Conservation (phyloP, 2,888 invertebrate genomes). For the Drosophila anceps region DNA sequence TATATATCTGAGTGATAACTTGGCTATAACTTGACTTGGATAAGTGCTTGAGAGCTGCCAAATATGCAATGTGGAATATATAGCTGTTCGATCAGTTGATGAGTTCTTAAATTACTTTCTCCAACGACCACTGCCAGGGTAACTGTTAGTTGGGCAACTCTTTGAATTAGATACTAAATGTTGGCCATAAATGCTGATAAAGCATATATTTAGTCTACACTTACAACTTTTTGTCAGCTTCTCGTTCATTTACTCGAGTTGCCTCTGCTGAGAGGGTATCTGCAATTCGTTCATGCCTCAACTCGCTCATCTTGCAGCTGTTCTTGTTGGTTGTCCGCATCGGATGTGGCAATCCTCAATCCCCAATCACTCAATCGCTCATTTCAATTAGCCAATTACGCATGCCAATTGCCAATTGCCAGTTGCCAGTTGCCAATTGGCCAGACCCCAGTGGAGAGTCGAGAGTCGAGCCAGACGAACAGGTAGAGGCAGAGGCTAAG, state of each 20-base stretch:
- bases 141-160: not conserved
- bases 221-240: not conserved
- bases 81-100: too few relatives aligned
- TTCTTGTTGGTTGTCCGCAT: conserved; percentile 28
- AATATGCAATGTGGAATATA: too few relatives aligned
- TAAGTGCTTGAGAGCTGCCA: too few relatives aligned
- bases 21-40: not conserved
- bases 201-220: too few relatives aligned
- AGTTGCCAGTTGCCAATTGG: conserved; percentile 2
- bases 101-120: too few relatives aligned
- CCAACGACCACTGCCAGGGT: not conserved
- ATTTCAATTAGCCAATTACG: conserved; percentile 77
- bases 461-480: not conserved
- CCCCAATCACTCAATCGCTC: conserved; percentile 48
- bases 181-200: not conserved
- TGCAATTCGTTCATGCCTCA: not conserved
- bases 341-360: conserved; percentile 61
- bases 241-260: not conserved
- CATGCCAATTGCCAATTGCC: conserved; percentile 62
- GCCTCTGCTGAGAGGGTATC: not conserved
- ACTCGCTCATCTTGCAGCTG: not conserved
- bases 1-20: not conserved
- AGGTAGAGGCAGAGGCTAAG: not conserved
- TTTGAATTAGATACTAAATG: not conserved
- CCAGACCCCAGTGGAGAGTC: too few relatives aligned